Percentiles rank a stretch among this genome's conserved stretches.
Evolutionary conservation across 2,888 invertebrate species (phyloP).

Genomic region (Thymelicus sylvestris): DNA sequence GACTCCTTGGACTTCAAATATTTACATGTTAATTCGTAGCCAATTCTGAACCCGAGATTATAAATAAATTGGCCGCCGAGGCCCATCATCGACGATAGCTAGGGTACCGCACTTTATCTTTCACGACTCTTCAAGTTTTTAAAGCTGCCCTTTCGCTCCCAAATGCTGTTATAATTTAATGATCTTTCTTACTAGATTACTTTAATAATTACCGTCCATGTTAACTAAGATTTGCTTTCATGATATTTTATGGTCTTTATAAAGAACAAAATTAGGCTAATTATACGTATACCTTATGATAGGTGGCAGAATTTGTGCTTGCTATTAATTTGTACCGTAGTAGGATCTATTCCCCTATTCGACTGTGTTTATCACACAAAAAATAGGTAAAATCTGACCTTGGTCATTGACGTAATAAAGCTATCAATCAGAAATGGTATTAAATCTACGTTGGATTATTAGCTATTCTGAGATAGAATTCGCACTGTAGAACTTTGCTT

Average conservation of each 20-base stretch:
- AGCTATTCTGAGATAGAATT: too few species aligned
- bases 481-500: too few species aligned
- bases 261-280: neutral
- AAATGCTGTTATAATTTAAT: slow-evolving; percentile 75
- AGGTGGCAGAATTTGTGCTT: too few species aligned
- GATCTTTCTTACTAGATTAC: slow-evolving; percentile 43
- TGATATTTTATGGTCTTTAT: neutral
- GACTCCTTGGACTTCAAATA: slow-evolving; percentile 82
- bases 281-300: too few species aligned
- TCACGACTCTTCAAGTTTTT: slow-evolving; percentile 76
- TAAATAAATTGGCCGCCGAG: slow-evolving; percentile 77
- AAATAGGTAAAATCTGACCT: too few species aligned
- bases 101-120: slow-evolving; percentile 73
- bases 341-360: too few species aligned
- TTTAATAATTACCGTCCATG: slow-evolving; percentile 61
- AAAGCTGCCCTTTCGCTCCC: slow-evolving; percentile 62
- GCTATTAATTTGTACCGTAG: too few species aligned
- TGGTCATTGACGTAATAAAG: too few species aligned
- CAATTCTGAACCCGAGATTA: slow-evolving; percentile 82
- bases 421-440: too few species aligned
- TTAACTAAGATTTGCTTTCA: slow-evolving; percentile 36
- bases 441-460: too few species aligned
- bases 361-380: too few species aligned
- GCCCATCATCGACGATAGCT: slow-evolving; percentile 63
- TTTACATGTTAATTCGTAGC: slow-evolving; percentile 84